A percentile compares a stretch with the other conserved stretches of the same genome.
Evolutionary conservation across 2,797 vertebrate species (phyloP).

Genomic region (Clarias laeviceps): DNA sequence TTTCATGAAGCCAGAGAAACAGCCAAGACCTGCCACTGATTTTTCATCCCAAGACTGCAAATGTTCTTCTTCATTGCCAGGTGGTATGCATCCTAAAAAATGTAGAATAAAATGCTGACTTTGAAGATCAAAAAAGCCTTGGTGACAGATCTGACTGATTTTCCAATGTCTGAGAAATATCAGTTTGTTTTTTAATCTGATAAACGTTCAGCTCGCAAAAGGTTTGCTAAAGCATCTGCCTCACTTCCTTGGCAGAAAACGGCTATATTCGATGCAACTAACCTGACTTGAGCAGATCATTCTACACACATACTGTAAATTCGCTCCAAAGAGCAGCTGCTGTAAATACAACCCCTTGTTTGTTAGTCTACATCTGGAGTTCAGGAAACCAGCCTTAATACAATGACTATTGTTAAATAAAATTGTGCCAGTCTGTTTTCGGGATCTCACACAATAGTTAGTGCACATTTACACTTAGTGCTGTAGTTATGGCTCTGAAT

Average conservation of each 20-base stretch:
- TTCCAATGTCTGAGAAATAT: neutral
- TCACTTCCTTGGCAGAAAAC: neutral
- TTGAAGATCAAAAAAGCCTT: neutral
- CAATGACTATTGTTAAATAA: neutral
- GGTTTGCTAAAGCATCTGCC: neutral
- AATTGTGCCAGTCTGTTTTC: neutral
- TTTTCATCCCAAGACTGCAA: neutral
- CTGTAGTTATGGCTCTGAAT: neutral
- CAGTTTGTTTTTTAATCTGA: neutral
- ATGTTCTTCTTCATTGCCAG: neutral
- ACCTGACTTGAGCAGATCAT: neutral
- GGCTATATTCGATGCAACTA: neutral
- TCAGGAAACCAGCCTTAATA: neutral
- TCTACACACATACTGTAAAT: neutral
- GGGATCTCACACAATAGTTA: neutral
- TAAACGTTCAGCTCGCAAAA: neutral
- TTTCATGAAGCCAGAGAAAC: neutral
- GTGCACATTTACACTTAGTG: neutral
- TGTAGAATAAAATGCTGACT: neutral
- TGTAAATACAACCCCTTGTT: neutral
- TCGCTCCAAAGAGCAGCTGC: neutral
- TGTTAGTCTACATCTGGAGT: constrained; percentile 3
- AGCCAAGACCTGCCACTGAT: neutral
- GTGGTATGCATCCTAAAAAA: neutral
- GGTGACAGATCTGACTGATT: neutral